Conservation (phyloP, 2,797 vertebrate species). For the Arnoldichthys spilopterus region DNA sequence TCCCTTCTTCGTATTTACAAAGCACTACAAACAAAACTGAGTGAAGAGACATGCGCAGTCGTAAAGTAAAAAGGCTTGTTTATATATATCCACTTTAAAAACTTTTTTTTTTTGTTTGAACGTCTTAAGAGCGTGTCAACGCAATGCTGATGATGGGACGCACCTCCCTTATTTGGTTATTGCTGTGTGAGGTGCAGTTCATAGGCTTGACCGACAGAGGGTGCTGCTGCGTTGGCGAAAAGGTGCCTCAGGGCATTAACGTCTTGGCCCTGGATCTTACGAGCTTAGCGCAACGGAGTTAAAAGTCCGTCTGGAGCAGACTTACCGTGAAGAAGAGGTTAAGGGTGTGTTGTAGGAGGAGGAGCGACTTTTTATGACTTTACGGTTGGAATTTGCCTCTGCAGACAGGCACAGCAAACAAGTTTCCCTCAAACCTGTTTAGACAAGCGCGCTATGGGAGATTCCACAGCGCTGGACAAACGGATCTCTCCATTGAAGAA, state of each 20-base stretch:
- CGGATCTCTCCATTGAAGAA: conserved; percentile 76
- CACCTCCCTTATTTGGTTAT: background rate
- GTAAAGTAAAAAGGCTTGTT: too few relatives aligned
- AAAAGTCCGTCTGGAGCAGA: conserved; percentile 28
- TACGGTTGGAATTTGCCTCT: too few relatives aligned
- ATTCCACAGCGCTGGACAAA: conserved; percentile 34
- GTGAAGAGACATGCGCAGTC: too few relatives aligned
- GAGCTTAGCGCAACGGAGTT: conserved; percentile 7
- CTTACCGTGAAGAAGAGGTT: background rate
- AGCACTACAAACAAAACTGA: background rate
- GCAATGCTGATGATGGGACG: too few relatives aligned
- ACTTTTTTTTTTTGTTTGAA: too few relatives aligned
- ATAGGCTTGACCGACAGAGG: conserved; percentile 8
- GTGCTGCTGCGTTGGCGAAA: background rate
- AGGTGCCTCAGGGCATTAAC: conserved; percentile 6
- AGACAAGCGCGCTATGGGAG: conserved; percentile 57
- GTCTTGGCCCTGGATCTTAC: conserved; percentile 11
- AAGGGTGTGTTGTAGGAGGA: background rate
- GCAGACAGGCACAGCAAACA: background rate
- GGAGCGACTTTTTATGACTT: background rate
- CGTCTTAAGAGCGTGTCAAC: too few relatives aligned
- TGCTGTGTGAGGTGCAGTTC: conserved; percentile 18
- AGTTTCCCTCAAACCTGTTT: background rate
- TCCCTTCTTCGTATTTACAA: background rate
- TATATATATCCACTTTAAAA: too few relatives aligned